Percentiles rank a stretch among this genome's conserved stretches.
Conservation (phyloP, 2,888 invertebrate species). For the Mythimna vitellina region DNA sequence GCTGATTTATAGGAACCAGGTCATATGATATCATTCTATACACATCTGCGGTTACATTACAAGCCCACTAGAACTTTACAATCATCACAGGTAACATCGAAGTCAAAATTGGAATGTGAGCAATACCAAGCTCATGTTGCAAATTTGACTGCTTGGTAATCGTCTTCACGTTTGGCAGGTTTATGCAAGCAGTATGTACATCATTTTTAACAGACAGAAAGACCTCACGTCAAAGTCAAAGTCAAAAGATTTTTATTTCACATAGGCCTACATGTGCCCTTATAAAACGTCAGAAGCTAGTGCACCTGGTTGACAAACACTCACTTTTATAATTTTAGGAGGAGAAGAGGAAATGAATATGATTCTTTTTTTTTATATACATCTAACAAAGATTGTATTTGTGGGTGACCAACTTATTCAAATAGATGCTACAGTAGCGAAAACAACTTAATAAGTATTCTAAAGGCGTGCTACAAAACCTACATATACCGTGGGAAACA, state of each 20-base stretch:
- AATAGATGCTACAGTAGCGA: neutral
- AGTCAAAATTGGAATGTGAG: neutral
- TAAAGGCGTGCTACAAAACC: constrained; percentile 6
- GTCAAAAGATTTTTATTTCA: no score
- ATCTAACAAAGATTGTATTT: neutral
- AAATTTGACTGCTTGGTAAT: neutral
- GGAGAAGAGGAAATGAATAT: neutral
- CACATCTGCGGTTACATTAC: constrained; percentile 38
- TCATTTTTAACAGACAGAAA: neutral
- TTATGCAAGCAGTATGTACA: neutral
- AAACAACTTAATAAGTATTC: constrained; percentile 16
- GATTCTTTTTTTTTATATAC: neutral
- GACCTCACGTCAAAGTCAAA: no score
- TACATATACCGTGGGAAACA: constrained; percentile 41
- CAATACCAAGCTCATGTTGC: neutral
- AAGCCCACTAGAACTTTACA: neutral
- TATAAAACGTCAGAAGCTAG: no score
- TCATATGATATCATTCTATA: constrained; percentile 49
- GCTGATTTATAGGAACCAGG: constrained; percentile 62
- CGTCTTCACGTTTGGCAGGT: neutral
- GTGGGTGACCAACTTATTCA: neutral
- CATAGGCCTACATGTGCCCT: no score
- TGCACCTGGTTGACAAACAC: neutral
- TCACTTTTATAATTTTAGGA: neutral
- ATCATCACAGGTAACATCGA: neutral